These are phyloP conservation scores for Periophthalmodon schlosseri DNA, from an alignment of 2,113 vertebrate species.

Conservation along the genomic window DNA sequence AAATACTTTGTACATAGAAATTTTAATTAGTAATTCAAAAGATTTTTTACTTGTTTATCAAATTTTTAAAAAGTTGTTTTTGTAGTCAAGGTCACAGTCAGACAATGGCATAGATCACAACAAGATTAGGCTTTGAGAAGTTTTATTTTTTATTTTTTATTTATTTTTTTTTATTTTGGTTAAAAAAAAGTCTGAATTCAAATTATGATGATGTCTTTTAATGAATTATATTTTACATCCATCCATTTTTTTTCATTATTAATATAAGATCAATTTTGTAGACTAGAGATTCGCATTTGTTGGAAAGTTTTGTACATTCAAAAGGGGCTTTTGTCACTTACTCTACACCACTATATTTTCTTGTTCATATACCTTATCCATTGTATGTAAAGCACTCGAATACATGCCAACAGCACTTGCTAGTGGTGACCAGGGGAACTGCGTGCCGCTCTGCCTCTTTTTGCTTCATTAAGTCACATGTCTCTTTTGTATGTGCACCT, in stretches of 20 bases:
- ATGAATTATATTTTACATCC: too few species aligned
- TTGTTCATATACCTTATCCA: slow-evolving; percentile 39
- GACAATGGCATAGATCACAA: too few species aligned
- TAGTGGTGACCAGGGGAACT: slow-evolving; percentile 74
- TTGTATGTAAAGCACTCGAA: slow-evolving; percentile 38
- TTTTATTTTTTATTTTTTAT: too few species aligned
- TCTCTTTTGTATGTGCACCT: slow-evolving; percentile 22
- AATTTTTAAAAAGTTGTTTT: neutral
- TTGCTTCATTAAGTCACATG: slow-evolving; percentile 27
- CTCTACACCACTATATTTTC: slow-evolving; percentile 20
- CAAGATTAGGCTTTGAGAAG: too few species aligned
- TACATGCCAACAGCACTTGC: slow-evolving; percentile 71
- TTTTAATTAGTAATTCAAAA: neutral
- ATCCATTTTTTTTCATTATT: too few species aligned
- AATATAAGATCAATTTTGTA: too few species aligned
- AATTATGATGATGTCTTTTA: too few species aligned
- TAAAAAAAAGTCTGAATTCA: too few species aligned
- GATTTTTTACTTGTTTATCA: neutral
- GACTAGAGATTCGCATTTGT: neutral
- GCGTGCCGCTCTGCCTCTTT: slow-evolving; percentile 23
- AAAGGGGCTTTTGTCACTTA: neutral
- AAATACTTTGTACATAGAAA: neutral
- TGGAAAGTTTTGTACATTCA: neutral
- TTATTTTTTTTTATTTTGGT: too few species aligned
- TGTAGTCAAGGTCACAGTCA: neutral